These are phyloP conservation scores for Manis crassicaudata DNA, from an alignment of 2,797 vertebrate species.

Conservation along the genomic window DNA sequence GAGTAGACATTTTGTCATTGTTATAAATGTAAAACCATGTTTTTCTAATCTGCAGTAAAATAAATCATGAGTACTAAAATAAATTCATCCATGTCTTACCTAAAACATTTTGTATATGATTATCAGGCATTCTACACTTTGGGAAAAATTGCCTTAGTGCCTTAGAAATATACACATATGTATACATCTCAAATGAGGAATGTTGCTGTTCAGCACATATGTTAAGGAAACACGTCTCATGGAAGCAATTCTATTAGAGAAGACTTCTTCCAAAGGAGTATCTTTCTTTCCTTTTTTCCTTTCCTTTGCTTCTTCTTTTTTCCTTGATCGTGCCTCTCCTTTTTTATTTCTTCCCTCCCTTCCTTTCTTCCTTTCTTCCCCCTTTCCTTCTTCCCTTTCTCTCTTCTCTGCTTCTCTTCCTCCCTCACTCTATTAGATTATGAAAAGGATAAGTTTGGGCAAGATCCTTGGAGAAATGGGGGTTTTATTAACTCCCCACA, in stretches of 20 bases:
- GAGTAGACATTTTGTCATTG: background rate
- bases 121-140: background rate
- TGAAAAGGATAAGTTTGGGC: background rate
- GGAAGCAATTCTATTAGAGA: background rate
- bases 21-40: background rate
- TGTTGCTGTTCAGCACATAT: background rate
- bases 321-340: no score
- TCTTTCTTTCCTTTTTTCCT: background rate
- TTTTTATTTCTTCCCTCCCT: no score
- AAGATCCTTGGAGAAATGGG: background rate
- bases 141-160: background rate
- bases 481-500: background rate
- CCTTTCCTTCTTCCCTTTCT: no score
- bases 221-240: background rate
- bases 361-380: background rate
- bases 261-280: background rate
- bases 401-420: background rate
- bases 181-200: background rate
- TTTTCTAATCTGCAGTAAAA: constrained; percentile 15
- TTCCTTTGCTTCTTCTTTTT: no score
- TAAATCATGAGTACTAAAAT: background rate
- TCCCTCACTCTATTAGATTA: background rate
- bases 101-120: background rate
- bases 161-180: background rate
- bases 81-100: background rate